These are phyloP conservation scores for Forbesichthys agassizii DNA, from an alignment of 2,113 vertebrate species.

Conservation along the genomic window DNA sequence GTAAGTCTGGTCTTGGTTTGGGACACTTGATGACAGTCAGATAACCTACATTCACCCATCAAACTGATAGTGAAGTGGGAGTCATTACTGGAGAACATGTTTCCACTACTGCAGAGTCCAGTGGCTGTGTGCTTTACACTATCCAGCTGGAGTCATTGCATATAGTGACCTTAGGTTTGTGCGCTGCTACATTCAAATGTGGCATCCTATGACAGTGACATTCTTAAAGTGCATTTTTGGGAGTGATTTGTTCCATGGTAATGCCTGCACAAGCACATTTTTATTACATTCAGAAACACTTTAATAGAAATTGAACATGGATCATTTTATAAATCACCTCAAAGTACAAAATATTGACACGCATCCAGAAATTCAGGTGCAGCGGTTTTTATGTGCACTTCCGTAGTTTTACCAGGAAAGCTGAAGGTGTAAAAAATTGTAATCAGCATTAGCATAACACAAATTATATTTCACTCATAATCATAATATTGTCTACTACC, in stretches of 20 bases:
- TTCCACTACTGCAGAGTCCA: too few species aligned
- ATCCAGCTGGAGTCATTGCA: too few species aligned
- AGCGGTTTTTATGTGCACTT: slow-evolving; percentile 70
- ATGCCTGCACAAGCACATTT: not conserved
- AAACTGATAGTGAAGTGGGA: too few species aligned
- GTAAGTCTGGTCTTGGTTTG: too few species aligned
- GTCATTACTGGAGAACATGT: too few species aligned
- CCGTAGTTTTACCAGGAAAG: slow-evolving; percentile 89
- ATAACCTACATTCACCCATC: too few species aligned
- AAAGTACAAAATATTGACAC: not conserved
- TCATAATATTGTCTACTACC: slow-evolving; percentile 70
- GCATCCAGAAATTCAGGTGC: not conserved
- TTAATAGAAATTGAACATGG: not conserved
- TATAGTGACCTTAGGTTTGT: too few species aligned
- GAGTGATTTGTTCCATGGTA: not conserved
- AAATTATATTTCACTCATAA: not conserved
- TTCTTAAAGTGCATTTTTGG: too few species aligned
- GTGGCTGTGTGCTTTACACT: too few species aligned
- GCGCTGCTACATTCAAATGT: too few species aligned
- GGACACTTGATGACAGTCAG: too few species aligned
- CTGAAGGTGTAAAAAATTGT: slow-evolving; percentile 66
- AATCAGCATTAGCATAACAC: not conserved
- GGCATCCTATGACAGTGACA: too few species aligned
- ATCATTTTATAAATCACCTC: not conserved
- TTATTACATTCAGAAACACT: not conserved